These are phyloP conservation scores for Coendou prehensilis DNA, from an alignment of 2,797 vertebrate genomes.

Conservation along the genomic window DNA sequence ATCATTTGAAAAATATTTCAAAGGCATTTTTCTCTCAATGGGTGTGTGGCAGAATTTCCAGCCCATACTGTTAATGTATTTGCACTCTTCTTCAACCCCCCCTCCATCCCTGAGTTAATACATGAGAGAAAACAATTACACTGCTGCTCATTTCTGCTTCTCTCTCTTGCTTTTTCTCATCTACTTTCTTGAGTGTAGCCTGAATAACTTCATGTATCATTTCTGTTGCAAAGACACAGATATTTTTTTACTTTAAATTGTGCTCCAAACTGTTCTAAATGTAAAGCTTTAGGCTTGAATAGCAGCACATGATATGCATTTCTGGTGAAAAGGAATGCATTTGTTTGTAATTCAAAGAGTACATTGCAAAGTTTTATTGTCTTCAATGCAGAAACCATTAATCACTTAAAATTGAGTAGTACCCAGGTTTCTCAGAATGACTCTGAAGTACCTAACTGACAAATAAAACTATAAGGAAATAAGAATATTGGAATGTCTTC, in stretches of 20 bases:
- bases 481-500: neutral
- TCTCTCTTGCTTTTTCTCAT: slow-evolving; percentile 1
- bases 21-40: slow-evolving; percentile 74
- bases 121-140: slow-evolving; percentile 66
- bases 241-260: slow-evolving; percentile 74
- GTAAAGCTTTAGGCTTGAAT: neutral
- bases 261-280: slow-evolving; percentile 54
- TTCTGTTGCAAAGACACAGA: slow-evolving; percentile 48
- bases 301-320: neutral
- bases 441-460: neutral
- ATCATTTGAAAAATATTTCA: slow-evolving; percentile 83
- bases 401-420: slow-evolving; percentile 28
- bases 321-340: slow-evolving; percentile 40
- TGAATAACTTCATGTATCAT: slow-evolving; percentile 54
- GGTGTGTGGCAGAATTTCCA: slow-evolving; percentile 69
- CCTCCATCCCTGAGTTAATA: slow-evolving; percentile 21
- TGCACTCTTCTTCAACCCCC: neutral
- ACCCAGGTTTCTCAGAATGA: slow-evolving; percentile 15
- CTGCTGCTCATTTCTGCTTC: neutral
- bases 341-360: slow-evolving; percentile 50
- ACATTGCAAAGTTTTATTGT: slow-evolving; percentile 29
- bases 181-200: slow-evolving; percentile 45
- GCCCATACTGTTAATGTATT: slow-evolving; percentile 51
- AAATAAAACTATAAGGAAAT: slow-evolving; percentile 63
- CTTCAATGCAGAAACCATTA: slow-evolving; percentile 25